Evolutionary conservation across 2,113 vertebrate genomes (phyloP), one percentile per base, ranked within the genome.

Genomic region (Anolis sagrei): DNA sequence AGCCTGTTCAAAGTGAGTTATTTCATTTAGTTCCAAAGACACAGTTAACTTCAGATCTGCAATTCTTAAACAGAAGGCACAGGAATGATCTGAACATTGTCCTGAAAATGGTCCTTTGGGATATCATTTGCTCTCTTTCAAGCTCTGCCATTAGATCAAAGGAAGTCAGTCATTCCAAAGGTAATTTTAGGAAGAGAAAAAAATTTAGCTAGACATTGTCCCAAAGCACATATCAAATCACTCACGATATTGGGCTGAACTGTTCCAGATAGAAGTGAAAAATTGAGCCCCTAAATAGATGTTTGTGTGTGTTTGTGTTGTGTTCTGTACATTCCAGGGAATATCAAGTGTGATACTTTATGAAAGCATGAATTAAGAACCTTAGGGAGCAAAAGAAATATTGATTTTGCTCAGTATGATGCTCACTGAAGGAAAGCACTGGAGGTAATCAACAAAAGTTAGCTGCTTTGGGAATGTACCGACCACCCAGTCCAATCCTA

Each of bases 321-420:
- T 84, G 49, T 70, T 79, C 80, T 66, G 69, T 48, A 68, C 74
- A 27, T 79, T 89, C 93, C 79, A n/a, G 84, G 78, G 92, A 94
- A 93, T 93, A 93, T 75, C 89, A 93, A 94, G 83, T 79, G 86
- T 44, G 29, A 93, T 85, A 86, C 81, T 94, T 92, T 89, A 89
- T 88, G 84, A 90, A 91, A 76, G 87, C n/a, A 74, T 83, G 90
- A 90, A 93, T 95, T 92, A 94, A 88, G 90, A 94, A 92, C 90
- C 88, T 94, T 88, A 88, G 89, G 89, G 90, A 94, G 90, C 78
- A 91, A 72, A 83, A 92, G 76, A 92, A 93, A 91, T 93, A 94
- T 93, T 2, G 90, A 95, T 94, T 92, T 4, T 0, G 54, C 93
- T 87, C 90, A 93, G 94, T 93, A 27, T 93, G 90, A 54, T 90